Evolutionary conservation across 2,113 vertebrate species (phyloP).

Genomic region (Myrmecophaga tridactyla): DNA sequence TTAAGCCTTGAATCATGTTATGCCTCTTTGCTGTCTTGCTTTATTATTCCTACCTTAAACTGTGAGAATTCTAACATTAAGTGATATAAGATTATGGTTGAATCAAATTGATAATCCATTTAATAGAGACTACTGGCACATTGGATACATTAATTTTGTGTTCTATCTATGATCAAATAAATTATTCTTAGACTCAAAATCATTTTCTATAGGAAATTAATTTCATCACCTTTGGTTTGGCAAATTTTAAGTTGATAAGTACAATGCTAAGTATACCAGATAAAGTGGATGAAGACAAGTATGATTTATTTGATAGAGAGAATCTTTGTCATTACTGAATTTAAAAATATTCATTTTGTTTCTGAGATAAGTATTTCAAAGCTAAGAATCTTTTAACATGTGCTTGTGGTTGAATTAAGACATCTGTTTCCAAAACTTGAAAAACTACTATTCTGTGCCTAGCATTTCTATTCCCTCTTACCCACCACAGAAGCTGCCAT

Average conservation of each 20-base stretch:
- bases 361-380: neutral
- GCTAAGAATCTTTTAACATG: neutral
- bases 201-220: neutral
- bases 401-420: neutral
- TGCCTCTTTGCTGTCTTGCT: neutral
- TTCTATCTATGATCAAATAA: neutral
- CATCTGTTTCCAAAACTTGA: neutral
- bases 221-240: neutral
- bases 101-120: neutral
- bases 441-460: neutral
- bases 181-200: neutral
- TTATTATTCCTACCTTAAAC: neutral
- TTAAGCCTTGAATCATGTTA: neutral
- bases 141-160: neutral
- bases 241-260: neutral
- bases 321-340: neutral
- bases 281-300: neutral
- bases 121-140: neutral
- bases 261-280: neutral
- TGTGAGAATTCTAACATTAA: neutral
- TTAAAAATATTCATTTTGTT: neutral
- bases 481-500: neutral
- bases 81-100: neutral
- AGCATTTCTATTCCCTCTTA: neutral
- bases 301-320: neutral